Evolutionary conservation across 1,140 invertebrate species (phyloP), one percentile per base, ranked within the genome.

Genomic region (Sitophilus oryzae): DNA sequence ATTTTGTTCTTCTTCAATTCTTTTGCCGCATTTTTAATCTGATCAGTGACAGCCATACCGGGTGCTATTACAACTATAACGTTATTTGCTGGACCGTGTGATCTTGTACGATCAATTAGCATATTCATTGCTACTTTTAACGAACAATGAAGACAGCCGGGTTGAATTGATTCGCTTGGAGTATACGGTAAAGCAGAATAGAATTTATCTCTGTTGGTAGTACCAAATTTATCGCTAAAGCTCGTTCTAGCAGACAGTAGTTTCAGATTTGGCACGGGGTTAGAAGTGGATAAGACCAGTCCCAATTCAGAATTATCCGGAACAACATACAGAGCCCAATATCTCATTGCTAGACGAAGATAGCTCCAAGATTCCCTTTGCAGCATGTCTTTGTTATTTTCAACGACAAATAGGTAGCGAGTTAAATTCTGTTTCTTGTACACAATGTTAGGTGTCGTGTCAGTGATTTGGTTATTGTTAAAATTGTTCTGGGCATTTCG

Each of bases 331-430:
- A 76, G 69, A 14, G 76, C 74, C 70, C 79, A 77, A 60, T 81
- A 79, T 30, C 79, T 69, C 51, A 81, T 72, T 2, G 79, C 79
- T 23, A 72, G 70, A 40, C 79, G 66, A 35, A 82, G 65, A 64
- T 78, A 81, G 53, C 71, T 76, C 79, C 79, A 82, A 21, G 78
- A 77, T 65, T 82, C 79, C 65, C 77, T 70, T 11, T 74, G 66
- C 21, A 72, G 60, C 74, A 78, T 79, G 40, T 78, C 73, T 63
- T 76, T 74, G 2, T 75, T 76, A 55, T 77, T 76, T 64, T 79
- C 78, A 16, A 80, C 71, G 0, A 80, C 70, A 14, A 79, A 68
- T 18, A 79, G 75, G 50, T 75, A 78, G 51, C 78, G 63, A 0
- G 77, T 77, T 6, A 74, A 63, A 18, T 65, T 71, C 43, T 75